These are phyloP conservation scores for Azorinus chamasolen DNA, from an alignment of 2,888 invertebrate genomes.

Conservation along the genomic window DNA sequence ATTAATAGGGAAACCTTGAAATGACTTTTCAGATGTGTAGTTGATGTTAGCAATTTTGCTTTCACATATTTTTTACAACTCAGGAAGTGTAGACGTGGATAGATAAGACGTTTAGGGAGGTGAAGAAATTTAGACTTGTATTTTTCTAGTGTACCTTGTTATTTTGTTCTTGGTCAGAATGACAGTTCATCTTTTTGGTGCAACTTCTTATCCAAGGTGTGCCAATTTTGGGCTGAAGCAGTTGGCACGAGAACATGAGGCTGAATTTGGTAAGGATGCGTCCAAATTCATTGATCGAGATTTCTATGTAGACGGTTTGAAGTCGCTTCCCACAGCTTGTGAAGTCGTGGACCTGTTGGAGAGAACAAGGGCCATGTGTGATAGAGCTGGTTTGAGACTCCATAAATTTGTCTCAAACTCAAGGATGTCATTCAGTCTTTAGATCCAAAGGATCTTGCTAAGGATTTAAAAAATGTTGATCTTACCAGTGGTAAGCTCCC, in stretches of 20 bases:
- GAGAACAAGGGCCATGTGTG: constrained; percentile 17
- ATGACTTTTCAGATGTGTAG: no score
- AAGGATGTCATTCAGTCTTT: constrained; percentile 27
- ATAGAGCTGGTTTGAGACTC: constrained; percentile 23
- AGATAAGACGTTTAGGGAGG: no score
- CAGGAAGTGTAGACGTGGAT: no score
- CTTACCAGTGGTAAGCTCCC: constrained; percentile 25
- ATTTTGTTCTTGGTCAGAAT: no score
- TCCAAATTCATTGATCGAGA: constrained; percentile 27
- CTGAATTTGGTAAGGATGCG: constrained; percentile 1
- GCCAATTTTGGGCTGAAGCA: constrained; percentile 33
- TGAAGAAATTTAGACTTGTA: no score
- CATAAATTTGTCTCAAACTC: constrained; percentile 53
- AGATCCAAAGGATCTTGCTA: constrained; percentile 30
- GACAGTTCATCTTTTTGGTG: constrained; percentile 14
- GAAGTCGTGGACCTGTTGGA: constrained; percentile 28
- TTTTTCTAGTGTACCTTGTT: no score
- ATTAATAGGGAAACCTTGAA: no score
- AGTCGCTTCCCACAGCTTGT: constrained; percentile 7
- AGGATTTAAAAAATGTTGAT: constrained; percentile 26
- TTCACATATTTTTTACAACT: no score
- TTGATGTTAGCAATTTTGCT: no score
- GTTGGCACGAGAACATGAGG: constrained; percentile 20
- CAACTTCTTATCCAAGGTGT: constrained; percentile 56
- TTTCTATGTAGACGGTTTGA: constrained; percentile 51